Evolutionary conservation across 2,113 vertebrate genomes (phyloP), one percentile per base, ranked within the genome.

Genomic region (Gambusia affinis): DNA sequence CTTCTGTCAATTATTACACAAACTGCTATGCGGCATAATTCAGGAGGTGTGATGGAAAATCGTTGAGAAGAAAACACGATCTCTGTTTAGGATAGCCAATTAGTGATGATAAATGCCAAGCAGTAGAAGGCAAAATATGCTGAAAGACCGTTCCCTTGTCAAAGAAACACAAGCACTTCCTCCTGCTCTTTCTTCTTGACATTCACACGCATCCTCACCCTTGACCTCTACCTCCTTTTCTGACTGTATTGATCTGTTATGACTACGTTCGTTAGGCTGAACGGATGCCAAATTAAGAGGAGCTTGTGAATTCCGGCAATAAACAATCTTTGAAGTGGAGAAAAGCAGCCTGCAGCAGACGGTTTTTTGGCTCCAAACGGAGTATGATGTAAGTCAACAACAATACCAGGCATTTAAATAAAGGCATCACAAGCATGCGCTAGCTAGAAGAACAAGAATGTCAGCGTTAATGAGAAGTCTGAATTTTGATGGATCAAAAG

Each of bases 231-330:
- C 73, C 15, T 17, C 71, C 78, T 65, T 68, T 70, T 78, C 70
- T 54, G 44, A 29, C 29, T 60, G 62, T 79, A 89, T 92, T 79
- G 88, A 89, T 91, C 87, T 86, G 82, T 82, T 91, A 88, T 82
- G 79, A 89, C 83, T 85, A 65, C 4, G 33, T 88, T 63, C 30
- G 3, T 82, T 85, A 72, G 29, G 30, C 66, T 66, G 54, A 78
- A 84, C 19, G 37, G 79, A 70, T 67, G 78, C 74, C 75, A 79
- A 81, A 81, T 86, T 86, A 86, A 81, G 80, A n/a, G 64, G 14
- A 37, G 28, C 69, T 64, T n/a, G 60, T 22, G 33, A 60, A 17
- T 19, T 60, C 60, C 44, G 5, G 31, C 73, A 78, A 78, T 35
- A 75, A 57, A 75, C 66, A 7, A 54, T 22, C 47, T 54, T 54